These are phyloP conservation scores for Morus bassanus DNA, from an alignment of 2,797 vertebrate genomes.

Conservation along the genomic window DNA sequence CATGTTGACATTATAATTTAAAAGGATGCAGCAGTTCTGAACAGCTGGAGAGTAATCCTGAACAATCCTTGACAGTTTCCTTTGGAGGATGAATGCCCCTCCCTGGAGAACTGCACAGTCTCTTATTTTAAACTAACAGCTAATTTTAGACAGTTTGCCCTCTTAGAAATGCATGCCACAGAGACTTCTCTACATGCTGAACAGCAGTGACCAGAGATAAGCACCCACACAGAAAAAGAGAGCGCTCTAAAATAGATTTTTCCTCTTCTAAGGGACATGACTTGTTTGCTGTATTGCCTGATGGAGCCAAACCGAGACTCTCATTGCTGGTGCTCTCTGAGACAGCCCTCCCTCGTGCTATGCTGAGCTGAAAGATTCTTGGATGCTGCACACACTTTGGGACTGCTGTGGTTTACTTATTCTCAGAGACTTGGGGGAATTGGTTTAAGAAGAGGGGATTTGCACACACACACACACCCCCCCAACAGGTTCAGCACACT, in stretches of 20 bases:
- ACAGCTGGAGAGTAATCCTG: constrained; percentile 70
- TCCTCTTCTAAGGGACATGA: constrained; percentile 39
- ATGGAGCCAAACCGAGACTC: background rate
- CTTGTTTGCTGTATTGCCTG: constrained; percentile 30
- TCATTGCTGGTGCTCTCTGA: background rate
- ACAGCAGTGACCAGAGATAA: constrained; percentile 67
- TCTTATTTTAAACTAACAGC: constrained; percentile 64
- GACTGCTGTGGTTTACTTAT: background rate
- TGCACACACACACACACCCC: too few relatives aligned
- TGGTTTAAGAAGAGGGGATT: background rate
- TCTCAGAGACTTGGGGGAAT: background rate
- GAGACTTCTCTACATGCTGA: constrained; percentile 56
- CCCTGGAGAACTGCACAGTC: constrained; percentile 50
- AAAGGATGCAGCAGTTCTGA: constrained; percentile 67
- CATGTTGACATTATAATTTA: constrained; percentile 68
- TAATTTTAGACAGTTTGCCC: constrained; percentile 66
- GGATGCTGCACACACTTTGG: background rate
- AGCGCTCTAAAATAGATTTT: constrained; percentile 41
- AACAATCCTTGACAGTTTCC: constrained; percentile 67
- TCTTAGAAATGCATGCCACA: constrained; percentile 55
- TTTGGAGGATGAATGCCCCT: constrained; percentile 65
- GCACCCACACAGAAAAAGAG: constrained; percentile 57
- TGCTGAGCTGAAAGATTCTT: background rate
- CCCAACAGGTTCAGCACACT: background rate
- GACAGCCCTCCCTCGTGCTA: background rate